A percentile compares a stretch with the other conserved stretches of the same genome.
Evolutionary conservation across 2,113 vertebrate species (phyloP).

Genomic region (Prietella phreatophila): DNA sequence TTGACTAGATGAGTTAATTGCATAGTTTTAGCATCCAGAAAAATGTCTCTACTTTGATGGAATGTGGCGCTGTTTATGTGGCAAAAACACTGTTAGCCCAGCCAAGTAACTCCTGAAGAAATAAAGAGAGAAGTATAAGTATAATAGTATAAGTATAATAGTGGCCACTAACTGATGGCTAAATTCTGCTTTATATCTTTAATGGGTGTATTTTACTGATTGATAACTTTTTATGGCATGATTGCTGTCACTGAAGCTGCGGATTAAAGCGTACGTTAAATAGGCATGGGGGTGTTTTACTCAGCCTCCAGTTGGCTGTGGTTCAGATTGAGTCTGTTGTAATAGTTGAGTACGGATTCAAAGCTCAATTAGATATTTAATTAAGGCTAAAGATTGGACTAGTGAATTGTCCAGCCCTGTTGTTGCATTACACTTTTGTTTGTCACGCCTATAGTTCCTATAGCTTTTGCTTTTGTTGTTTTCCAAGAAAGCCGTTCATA

Average conservation of each 20-base stretch:
- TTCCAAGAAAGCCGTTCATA: not conserved
- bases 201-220: not conserved
- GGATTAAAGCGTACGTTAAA: not conserved
- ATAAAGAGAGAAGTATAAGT: not conserved
- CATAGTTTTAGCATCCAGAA: not conserved
- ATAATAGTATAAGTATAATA: not conserved
- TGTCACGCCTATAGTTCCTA: not conserved
- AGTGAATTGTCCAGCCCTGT: not conserved
- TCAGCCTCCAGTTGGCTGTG: not conserved
- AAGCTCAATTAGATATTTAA: not conserved
- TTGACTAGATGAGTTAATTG: not conserved
- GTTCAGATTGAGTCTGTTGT: not conserved
- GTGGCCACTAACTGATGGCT: not conserved
- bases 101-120: not conserved
- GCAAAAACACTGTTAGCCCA: not conserved
- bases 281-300: not conserved
- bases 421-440: not conserved
- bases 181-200: not conserved
- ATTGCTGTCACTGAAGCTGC: not conserved
- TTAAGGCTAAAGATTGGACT: not conserved
- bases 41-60: not conserved
- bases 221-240: not conserved
- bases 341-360: not conserved
- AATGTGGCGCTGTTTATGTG: not conserved
- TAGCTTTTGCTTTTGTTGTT: not conserved